These are phyloP conservation scores for Ormyrus thymus DNA, from an alignment of 2,888 invertebrate genomes.

Conservation along the genomic window DNA sequence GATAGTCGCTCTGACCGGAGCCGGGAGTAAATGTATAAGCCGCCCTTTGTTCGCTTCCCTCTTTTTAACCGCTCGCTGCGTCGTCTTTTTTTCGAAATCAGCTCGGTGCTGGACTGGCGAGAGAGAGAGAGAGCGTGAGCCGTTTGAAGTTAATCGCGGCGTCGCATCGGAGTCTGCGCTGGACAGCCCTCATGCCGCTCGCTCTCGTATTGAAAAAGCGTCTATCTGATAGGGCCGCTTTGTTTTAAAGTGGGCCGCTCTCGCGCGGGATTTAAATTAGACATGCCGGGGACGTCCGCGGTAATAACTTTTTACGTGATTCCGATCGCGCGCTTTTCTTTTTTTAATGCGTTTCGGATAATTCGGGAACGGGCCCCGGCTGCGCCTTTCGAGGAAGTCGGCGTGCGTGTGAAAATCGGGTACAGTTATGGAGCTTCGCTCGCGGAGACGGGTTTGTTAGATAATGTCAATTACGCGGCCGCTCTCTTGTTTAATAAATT, in stretches of 20 bases:
- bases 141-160: constrained; percentile 71
- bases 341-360: constrained; percentile 33
- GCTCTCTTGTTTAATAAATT: background rate
- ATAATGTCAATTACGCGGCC: background rate
- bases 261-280: constrained; percentile 38
- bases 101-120: constrained; percentile 1
- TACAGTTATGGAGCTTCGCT: background rate
- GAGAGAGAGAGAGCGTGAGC: background rate
- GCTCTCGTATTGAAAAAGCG: constrained; percentile 69
- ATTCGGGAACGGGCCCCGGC: background rate
- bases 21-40: constrained; percentile 14
- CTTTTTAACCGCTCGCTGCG: background rate
- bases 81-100: constrained; percentile 26
- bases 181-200: constrained; percentile 73
- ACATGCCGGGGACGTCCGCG: constrained; percentile 9
- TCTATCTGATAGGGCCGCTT: constrained; percentile 59
- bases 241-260: constrained; percentile 73
- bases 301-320: constrained; percentile 31
- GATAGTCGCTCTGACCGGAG: constrained; percentile 37
- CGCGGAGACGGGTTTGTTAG: background rate
- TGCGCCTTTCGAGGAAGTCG: background rate
- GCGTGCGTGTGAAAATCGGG: background rate
- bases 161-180: constrained; percentile 71
- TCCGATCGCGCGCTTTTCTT: constrained; percentile 2
- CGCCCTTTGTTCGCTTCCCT: constrained; percentile 31